Evolutionary conservation across 2,888 invertebrate species (phyloP).

Genomic region (Catocala nupta): DNA sequence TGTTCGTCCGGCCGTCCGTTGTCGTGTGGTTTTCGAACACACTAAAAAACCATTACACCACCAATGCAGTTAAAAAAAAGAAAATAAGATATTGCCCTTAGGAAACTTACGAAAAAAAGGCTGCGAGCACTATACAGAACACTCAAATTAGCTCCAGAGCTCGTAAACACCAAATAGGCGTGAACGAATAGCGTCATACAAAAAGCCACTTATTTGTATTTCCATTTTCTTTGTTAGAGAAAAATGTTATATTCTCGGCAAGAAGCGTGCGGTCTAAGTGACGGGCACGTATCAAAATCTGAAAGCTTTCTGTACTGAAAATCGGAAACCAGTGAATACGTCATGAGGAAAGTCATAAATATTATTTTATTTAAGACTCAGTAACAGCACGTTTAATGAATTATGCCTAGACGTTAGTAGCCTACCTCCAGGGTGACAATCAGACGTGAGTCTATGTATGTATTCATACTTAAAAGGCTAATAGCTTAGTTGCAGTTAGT

Average conservation of each 20-base stretch:
- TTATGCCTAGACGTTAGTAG: too few species aligned
- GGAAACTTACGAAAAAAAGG: slow-evolving; percentile 4
- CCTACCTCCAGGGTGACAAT: too few species aligned
- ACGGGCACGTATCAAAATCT: slow-evolving; percentile 17
- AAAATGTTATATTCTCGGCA: slow-evolving; percentile 53
- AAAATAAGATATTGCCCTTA: neutral
- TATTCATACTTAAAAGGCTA: too few species aligned
- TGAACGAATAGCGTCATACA: slow-evolving; percentile 44
- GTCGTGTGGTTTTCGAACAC: too few species aligned
- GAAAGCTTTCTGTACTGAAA: neutral
- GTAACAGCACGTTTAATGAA: too few species aligned
- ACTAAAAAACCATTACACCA: too few species aligned
- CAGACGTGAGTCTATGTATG: too few species aligned
- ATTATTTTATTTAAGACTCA: neutral
- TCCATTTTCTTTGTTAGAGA: slow-evolving; percentile 47
- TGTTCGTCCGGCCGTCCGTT: too few species aligned
- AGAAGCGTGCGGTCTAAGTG: slow-evolving; percentile 36
- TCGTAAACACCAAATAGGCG: slow-evolving; percentile 30
- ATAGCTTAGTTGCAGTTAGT: too few species aligned
- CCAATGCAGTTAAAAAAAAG: too few species aligned
- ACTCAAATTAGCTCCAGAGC: slow-evolving; percentile 10
- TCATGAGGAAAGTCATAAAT: too few species aligned
- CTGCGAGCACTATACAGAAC: neutral
- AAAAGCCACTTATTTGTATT: slow-evolving; percentile 57
- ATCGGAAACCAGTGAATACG: neutral